Percentiles rank a stretch among this genome's conserved stretches.
Evolutionary conservation across 2,113 vertebrate species (phyloP).

Genomic region (Pollachius pollachius): DNA sequence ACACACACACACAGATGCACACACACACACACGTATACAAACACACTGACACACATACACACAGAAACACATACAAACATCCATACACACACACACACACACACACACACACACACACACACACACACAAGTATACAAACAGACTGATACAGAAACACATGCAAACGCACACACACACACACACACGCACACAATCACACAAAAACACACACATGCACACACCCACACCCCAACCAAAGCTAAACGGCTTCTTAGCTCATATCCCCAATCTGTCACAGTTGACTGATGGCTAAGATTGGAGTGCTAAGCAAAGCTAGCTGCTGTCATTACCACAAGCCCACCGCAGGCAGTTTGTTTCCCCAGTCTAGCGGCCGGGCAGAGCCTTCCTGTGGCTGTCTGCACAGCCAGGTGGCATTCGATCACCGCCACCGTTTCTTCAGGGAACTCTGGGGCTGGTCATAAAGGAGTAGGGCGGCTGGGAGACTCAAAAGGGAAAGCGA

Average conservation of each 20-base stretch:
- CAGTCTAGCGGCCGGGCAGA: slow-evolving; percentile 28
- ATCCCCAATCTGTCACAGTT: slow-evolving; percentile 73
- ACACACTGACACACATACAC: too few relatives aligned
- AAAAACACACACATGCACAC: background rate
- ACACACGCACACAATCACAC: slow-evolving; percentile 45
- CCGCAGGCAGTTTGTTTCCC: slow-evolving; percentile 62
- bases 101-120: too few relatives aligned
- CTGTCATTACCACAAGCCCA: slow-evolving; percentile 64
- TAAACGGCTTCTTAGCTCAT: slow-evolving; percentile 71
- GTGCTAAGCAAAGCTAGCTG: slow-evolving; percentile 63
- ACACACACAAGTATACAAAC: too few relatives aligned
- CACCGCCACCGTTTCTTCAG: slow-evolving; percentile 28
- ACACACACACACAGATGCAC: too few relatives aligned
- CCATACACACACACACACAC: too few relatives aligned
- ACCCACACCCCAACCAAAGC: slow-evolving; percentile 46
- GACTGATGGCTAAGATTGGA: slow-evolving; percentile 71
- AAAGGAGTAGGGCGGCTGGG: slow-evolving; percentile 20
- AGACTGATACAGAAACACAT: too few relatives aligned
- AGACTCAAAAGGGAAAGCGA: slow-evolving; percentile 12
- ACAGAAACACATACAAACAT: too few relatives aligned
- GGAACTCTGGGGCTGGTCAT: slow-evolving; percentile 21
- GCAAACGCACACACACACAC: slow-evolving; percentile 33
- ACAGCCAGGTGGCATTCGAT: slow-evolving; percentile 53
- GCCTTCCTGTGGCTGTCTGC: slow-evolving; percentile 31
- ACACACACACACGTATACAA: too few relatives aligned